Base-by-base conservation (phyloP, 2,113 vertebrate genomes). In the Scartelaos histophorus region DNA sequence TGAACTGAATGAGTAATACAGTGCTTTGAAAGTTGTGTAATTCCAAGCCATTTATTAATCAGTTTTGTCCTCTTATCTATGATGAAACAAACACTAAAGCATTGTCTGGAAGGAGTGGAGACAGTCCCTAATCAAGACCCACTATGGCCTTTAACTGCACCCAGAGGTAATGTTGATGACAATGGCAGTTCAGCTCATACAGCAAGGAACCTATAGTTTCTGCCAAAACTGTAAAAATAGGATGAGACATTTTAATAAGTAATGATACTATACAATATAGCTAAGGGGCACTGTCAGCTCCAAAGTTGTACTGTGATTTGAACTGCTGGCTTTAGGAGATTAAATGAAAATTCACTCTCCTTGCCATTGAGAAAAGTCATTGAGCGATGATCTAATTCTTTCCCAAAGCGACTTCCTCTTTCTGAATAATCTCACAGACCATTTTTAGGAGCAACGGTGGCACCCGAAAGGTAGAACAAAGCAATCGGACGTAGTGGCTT, bases 301-400 rank as follows among this genome's bases (percentile, higher is more conserved):
- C 29, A 24, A n/a, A n/a, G 75, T 75, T 71, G 22, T 11, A 10
- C 60, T 72, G 75, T 10, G 46, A 66, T 68, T 46, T 75, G 54
- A 60, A 78, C 47, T 54, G 58, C 61, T 64, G 34, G 34, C 61
- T 64, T 64, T 64, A 11, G 19, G 11, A 19, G 57, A 66, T 67
- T 76, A 29, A 58, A 80, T 66, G 75, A 79, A 88, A 88, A 85
- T 70, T 45, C 3, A 81, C 74, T 81, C 58, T 68, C 66, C 70
- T 66, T 72, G 69, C 75, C 66, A 71, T 74, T 64, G 79, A 82
- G 74, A 78, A 60, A 73, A 71, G 62, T 70, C 70, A 53, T 43
- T 35, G 61, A 46, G 66, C 56, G 62, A 83, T 83, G 77, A 86
- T 79, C 71, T 85, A 85, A 90, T 77, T 81, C 46, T 86, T 92